Evolutionary conservation across 2,113 vertebrate species (phyloP).

Genomic region (Gulo gulo): DNA sequence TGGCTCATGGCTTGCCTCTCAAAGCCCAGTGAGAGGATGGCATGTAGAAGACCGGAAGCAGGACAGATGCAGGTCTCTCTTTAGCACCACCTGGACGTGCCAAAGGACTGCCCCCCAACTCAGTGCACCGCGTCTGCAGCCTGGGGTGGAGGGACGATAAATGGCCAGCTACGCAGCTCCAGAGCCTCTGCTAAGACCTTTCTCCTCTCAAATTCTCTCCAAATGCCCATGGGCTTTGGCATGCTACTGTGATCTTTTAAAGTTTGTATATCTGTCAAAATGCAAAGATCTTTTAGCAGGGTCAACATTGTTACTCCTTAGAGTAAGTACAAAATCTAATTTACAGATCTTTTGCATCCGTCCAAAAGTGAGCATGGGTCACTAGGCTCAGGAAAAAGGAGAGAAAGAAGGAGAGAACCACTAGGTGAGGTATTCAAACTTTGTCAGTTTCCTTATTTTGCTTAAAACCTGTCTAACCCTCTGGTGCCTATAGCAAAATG

Average conservation of each 20-base stretch:
- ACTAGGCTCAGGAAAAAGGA: neutral
- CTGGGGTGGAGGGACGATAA: neutral
- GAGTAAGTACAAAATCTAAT: neutral
- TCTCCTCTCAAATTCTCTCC: neutral
- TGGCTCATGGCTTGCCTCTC: neutral
- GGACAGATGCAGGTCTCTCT: neutral
- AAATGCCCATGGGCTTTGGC: neutral
- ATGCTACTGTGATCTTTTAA: neutral
- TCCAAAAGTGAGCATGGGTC: neutral
- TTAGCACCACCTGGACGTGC: neutral
- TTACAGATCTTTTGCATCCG: neutral
- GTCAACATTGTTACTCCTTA: neutral
- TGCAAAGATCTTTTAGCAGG: neutral
- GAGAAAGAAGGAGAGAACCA: neutral
- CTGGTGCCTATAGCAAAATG: neutral
- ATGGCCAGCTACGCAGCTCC: neutral
- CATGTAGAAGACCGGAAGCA: neutral
- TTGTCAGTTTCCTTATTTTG: neutral
- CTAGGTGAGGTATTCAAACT: neutral
- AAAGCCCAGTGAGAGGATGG: neutral
- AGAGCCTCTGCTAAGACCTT: neutral
- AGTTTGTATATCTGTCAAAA: conserved; percentile 6
- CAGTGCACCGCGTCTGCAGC: neutral
- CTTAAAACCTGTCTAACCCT: neutral
- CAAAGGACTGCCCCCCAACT: neutral